A percentile compares a stretch with the other conserved stretches of the same genome.
phyloP scores from a whole-genome alignment of 2,113 vertebrate genomes.

The Gobiocypris rarus region DNA sequence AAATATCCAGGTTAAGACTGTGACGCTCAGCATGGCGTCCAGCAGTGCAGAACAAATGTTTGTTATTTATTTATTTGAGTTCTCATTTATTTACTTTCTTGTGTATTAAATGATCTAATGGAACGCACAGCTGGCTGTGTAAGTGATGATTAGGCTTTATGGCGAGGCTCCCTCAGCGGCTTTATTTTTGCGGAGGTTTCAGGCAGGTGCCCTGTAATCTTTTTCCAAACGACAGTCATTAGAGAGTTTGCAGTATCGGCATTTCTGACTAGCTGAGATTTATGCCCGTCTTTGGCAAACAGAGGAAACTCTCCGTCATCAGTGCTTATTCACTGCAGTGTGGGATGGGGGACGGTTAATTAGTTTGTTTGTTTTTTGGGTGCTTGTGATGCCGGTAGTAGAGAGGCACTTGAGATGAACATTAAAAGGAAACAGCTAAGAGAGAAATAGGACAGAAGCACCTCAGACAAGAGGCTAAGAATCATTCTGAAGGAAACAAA shows the following conservation, averaged over 20 bases:
- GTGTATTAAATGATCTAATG: conserved; percentile 48
- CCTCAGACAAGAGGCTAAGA: background rate
- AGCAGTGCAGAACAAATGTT: conserved; percentile 25
- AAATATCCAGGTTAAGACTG: conserved; percentile 14
- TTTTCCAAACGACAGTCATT: conserved; percentile 68
- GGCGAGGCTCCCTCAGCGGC: conserved; percentile 45
- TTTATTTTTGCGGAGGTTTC: conserved; percentile 23
- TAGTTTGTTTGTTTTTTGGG: conserved; percentile 4
- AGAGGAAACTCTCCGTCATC: conserved; percentile 27
- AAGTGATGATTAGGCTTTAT: conserved; percentile 30
- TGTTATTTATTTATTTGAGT: conserved; percentile 37
- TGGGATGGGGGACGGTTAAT: conserved; percentile 9
- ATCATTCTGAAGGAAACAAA: background rate
- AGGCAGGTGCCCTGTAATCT: conserved; percentile 66
- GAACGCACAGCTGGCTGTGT: conserved; percentile 32
- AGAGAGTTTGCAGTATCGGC: conserved; percentile 66
- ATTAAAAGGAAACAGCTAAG: conserved; percentile 23
- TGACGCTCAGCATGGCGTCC: conserved; percentile 24
- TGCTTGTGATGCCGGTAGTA: background rate
- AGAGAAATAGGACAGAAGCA: conserved; percentile 54
- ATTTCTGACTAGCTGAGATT: conserved; percentile 59
- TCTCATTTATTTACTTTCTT: conserved; percentile 50
- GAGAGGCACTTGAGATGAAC: conserved; percentile 11
- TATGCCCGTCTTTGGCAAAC: conserved; percentile 39
- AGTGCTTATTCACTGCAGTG: conserved; percentile 26